These are phyloP conservation scores for Hofmannophila pseudospretella DNA, from an alignment of 2,888 invertebrate species.

Conservation along the genomic window DNA sequence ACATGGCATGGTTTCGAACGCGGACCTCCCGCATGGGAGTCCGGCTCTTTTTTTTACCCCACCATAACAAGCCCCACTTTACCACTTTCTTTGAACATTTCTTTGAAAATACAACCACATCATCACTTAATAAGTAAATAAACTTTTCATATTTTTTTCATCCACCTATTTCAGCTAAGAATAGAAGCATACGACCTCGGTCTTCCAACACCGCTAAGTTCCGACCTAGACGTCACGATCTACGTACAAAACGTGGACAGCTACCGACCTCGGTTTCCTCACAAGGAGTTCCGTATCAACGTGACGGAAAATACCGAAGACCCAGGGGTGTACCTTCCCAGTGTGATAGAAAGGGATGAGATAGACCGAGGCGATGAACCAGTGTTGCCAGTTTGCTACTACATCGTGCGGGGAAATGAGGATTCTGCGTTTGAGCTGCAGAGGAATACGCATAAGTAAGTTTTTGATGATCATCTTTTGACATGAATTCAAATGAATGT, in stretches of 20 bases:
- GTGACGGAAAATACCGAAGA: slow-evolving; percentile 81
- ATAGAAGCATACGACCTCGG: slow-evolving; percentile 95
- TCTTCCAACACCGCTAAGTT: slow-evolving; percentile 89
- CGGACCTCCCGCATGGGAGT: too few relatives aligned
- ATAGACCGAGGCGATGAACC: slow-evolving; percentile 90
- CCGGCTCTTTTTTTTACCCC: too few relatives aligned
- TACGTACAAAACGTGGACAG: slow-evolving; percentile 94
- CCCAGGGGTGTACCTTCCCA: slow-evolving; percentile 83
- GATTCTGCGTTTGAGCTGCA: slow-evolving; percentile 84
- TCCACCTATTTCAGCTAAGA: slow-evolving; percentile 86
- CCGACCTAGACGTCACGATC: slow-evolving; percentile 91
- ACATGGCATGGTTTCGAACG: too few relatives aligned
- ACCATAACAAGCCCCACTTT: too few relatives aligned
- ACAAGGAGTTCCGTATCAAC: slow-evolving; percentile 83
- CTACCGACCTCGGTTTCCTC: slow-evolving; percentile 90
- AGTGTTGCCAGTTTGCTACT: slow-evolving; percentile 93
- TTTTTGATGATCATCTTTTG: too few relatives aligned
- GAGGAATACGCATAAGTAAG: slow-evolving; percentile 84
- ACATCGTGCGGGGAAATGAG: slow-evolving; percentile 91
- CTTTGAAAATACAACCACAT: too few relatives aligned
- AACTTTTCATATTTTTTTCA: too few relatives aligned
- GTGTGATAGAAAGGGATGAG: slow-evolving; percentile 91
- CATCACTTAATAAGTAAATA: too few relatives aligned
- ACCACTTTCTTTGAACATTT: too few relatives aligned
- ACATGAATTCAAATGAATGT: too few relatives aligned